Evolutionary conservation across 2,113 vertebrate genomes (phyloP).

Genomic region (Phaethon lepturus): DNA sequence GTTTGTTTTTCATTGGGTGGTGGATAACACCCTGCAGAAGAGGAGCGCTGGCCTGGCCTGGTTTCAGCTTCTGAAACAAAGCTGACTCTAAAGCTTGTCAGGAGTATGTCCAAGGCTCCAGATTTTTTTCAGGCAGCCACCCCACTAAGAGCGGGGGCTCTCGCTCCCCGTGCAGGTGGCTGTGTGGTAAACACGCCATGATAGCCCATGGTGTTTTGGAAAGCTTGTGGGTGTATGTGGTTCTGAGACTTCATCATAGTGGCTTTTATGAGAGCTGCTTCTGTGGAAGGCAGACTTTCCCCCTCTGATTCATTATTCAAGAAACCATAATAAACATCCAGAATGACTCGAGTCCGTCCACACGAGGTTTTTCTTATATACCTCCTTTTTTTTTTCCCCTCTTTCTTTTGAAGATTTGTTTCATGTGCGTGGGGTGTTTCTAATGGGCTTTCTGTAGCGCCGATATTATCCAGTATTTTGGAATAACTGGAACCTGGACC

Average conservation of each 20-base stretch:
- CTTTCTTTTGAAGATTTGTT: not conserved
- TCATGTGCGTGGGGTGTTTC: not conserved
- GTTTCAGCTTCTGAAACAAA: not conserved
- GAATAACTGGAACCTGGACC: not conserved
- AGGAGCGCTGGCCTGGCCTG: not conserved
- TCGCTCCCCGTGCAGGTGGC: fast-evolving
- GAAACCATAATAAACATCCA: not conserved
- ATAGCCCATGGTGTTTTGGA: not conserved
- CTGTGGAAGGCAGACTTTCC: not conserved
- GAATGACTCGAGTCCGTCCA: not conserved
- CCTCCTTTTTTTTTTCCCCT: fast-evolving
- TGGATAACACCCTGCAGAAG: not conserved
- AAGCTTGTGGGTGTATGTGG: not conserved
- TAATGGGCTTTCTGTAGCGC: not conserved
- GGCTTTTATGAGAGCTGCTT: not conserved
- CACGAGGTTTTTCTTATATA: not conserved
- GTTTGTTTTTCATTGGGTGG: not conserved
- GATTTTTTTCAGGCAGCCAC: not conserved
- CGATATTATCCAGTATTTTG: not conserved
- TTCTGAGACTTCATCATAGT: not conserved
- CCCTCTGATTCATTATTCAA: not conserved
- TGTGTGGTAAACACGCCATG: not conserved
- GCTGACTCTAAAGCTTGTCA: not conserved
- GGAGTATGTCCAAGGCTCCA: not conserved
- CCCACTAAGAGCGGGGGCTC: not conserved